Evolutionary conservation across 2,113 vertebrate genomes (phyloP).

Genomic region (Sander vitreus): DNA sequence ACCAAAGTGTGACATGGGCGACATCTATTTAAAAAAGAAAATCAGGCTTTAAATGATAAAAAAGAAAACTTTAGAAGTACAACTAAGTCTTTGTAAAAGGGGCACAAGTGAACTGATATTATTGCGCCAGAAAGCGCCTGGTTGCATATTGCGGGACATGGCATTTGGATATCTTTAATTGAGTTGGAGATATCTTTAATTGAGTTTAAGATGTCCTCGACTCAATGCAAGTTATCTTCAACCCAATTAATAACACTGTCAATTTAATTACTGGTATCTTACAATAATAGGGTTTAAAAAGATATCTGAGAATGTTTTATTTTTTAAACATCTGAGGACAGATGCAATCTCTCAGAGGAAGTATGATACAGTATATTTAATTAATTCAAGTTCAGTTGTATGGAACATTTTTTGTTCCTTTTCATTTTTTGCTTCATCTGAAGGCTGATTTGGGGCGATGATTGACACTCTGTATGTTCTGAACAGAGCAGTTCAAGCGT

Average conservation of each 20-base stretch:
- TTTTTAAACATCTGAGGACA: conserved; percentile 85
- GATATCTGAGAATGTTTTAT: conserved; percentile 84
- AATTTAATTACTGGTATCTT: conserved; percentile 89
- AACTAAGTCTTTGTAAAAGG: conserved; percentile 76
- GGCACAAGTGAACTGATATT: conserved; percentile 76
- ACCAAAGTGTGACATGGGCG: conserved; percentile 65
- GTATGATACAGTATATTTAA: conserved; percentile 80
- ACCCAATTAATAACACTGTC: conserved; percentile 87
- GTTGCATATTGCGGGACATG: conserved; percentile 80
- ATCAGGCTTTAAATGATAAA: conserved; percentile 79
- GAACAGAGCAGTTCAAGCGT: conserved; percentile 73
- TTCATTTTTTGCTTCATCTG: conserved; percentile 74
- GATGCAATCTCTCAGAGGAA: conserved; percentile 81
- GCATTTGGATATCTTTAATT: conserved; percentile 88
- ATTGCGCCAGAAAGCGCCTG: conserved; percentile 76
- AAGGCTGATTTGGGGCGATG: conserved; percentile 74
- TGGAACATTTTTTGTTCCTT: conserved; percentile 62
- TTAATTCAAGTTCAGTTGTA: conserved; percentile 84
- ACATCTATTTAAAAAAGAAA: conserved; percentile 71
- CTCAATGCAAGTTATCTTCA: conserved; percentile 87
- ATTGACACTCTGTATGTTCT: conserved; percentile 75
- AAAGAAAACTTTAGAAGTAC: conserved; percentile 78
- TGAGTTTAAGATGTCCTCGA: conserved; percentile 87
- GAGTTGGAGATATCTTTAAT: conserved; percentile 87
- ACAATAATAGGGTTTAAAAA: conserved; percentile 84